Base-by-base conservation (phyloP, 2,113 vertebrate species). In the Notarius lentiginosus region DNA sequence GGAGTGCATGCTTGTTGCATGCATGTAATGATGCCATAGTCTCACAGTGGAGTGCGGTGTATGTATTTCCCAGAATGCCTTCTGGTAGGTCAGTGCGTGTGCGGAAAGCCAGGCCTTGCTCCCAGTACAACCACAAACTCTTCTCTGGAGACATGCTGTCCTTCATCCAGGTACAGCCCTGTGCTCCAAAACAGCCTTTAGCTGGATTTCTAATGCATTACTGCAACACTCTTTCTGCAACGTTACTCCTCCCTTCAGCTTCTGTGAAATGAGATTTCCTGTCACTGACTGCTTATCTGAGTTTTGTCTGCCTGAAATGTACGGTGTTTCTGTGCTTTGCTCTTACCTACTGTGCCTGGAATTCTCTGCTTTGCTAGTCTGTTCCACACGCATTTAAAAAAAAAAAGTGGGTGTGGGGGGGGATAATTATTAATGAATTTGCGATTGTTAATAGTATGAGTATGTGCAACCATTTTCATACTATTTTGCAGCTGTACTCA, bases 81-180 rank as follows among this genome's bases (percentile, higher is more conserved):
- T 94, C 93, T 89, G 93, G 93, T 93, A 94, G 93, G 86, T 94
- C 95, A 92, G 88, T 95, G 89, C 95, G 94, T 73, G 88, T 93
- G 90, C 91, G 94, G 94, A 95, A 94, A 93, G 92, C 93, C 92
- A 92, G 94, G 84, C 92, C 95, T 83, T 94, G 95, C 93, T 97
- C 91, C 92, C 95, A 95, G 94, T 96, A 95, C 95, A 92, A 94
- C 93, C 94, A 96, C 94, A 96, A 95, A 94, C 95, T 97, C 94
- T 96, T 97, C 95, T 95, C 92, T 91, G 94, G 95, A 94, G 95
- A 96, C 91, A 95, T 97, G 90, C 82, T 96, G 91, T 94, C 95
- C 93, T 96, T 95, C 93, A 94, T 97, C 89, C 91, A 96, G 96
- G 96, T 97, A 90, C 87, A 89, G 86, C 90, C 81, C 76, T 63